These are phyloP conservation scores for Charadrius vociferus DNA, from an alignment of 2,113 vertebrate genomes.

Conservation along the genomic window DNA sequence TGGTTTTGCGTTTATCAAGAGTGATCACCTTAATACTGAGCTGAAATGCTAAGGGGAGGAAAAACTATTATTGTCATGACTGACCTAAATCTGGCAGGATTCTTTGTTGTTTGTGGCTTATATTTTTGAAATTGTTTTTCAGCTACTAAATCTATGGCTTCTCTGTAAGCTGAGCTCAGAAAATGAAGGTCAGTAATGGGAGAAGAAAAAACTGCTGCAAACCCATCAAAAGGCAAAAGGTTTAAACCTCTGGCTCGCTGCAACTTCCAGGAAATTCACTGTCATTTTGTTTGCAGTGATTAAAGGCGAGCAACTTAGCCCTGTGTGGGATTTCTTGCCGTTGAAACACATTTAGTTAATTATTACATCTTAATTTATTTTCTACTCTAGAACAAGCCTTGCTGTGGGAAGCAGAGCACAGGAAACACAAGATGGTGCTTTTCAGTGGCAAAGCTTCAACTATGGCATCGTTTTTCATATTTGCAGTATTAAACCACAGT, in stretches of 20 bases:
- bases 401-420: not conserved
- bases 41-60: not conserved
- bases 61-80: not conserved
- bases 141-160: not conserved
- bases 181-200: not conserved
- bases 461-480: not conserved
- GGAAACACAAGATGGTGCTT: not conserved
- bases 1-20: not conserved
- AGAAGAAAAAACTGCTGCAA: not conserved
- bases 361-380: not conserved
- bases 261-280: not conserved
- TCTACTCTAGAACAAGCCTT: not conserved
- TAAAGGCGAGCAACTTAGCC: not conserved
- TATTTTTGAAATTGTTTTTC: not conserved
- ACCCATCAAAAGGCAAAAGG: not conserved
- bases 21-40: not conserved
- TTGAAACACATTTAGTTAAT: not conserved
- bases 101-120: not conserved
- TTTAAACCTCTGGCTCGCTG: not conserved
- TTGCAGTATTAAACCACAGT: not conserved
- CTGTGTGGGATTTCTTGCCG: not conserved
- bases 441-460: not conserved
- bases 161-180: not conserved
- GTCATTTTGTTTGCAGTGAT: not conserved
- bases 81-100: not conserved